A percentile compares a stretch with the other conserved stretches of the same genome.
These are phyloP conservation scores for Drosophila affinis DNA, from an alignment of 2,888 invertebrate species.

Conservation along the genomic window DNA sequence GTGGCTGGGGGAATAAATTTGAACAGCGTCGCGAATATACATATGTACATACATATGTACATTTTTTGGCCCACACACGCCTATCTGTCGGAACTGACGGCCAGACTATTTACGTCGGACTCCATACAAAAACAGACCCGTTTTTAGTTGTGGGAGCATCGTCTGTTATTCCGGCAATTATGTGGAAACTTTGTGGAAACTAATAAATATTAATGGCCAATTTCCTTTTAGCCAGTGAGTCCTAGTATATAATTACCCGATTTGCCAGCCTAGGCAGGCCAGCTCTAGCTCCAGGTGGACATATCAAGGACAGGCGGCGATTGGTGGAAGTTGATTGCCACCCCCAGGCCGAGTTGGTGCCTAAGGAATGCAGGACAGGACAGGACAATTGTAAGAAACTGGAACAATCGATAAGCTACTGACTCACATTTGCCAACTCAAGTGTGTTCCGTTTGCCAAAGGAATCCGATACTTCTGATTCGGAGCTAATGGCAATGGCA, in stretches of 20 bases:
- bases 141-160: background rate
- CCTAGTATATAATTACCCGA: conserved; percentile 33
- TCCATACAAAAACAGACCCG: conserved; percentile 25
- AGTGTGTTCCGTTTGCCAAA: conserved; percentile 17
- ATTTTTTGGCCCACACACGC: conserved; percentile 14
- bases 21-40: conserved; percentile 47
- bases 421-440: background rate
- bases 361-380: conserved; percentile 28
- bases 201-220: conserved; percentile 66
- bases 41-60: conserved; percentile 26
- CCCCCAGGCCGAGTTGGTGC: conserved; percentile 4
- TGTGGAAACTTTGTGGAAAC: conserved; percentile 5
- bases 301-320: background rate
- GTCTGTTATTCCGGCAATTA: conserved; percentile 9
- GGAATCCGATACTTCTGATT: conserved; percentile 4
- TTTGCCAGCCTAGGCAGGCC: conserved; percentile 8
- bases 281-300: conserved; percentile 9
- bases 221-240: conserved; percentile 28
- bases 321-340: conserved; percentile 34
- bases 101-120: conserved; percentile 44
- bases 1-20: conserved; percentile 42
- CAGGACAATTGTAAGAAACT: conserved; percentile 17
- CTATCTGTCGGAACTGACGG: conserved; percentile 32
- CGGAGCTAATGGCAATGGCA: conserved; percentile 11
- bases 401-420: conserved; percentile 40